A percentile compares a stretch with the other conserved stretches of the same genome.
These are phyloP conservation scores for Diarsia mendica DNA, from an alignment of 2,888 invertebrate genomes.

Conservation along the genomic window DNA sequence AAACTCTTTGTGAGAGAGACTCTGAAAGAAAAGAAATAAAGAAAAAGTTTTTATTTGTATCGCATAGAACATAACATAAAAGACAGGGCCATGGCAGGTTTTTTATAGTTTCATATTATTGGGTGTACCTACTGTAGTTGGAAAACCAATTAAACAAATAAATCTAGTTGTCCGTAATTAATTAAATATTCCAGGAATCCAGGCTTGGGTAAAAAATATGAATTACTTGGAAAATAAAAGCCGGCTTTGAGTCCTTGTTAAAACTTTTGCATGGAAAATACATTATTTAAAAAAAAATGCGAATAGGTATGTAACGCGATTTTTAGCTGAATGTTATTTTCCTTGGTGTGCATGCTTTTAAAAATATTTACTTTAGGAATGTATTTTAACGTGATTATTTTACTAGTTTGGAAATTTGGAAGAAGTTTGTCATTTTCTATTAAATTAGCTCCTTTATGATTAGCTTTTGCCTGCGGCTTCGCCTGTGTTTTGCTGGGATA, in stretches of 20 bases:
- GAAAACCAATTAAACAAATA: background rate
- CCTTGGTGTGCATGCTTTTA: background rate
- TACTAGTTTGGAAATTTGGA: background rate
- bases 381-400: background rate
- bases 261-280: background rate
- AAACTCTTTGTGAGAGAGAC: background rate
- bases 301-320: too few relatives aligned
- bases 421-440: background rate
- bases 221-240: background rate
- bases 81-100: too few relatives aligned
- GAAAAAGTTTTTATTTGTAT: too few relatives aligned
- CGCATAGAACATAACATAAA: too few relatives aligned
- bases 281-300: background rate
- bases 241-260: background rate
- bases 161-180: background rate
- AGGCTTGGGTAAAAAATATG: background rate
- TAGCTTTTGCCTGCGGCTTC: background rate
- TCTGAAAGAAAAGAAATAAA: too few relatives aligned
- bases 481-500: too few relatives aligned
- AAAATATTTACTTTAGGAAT: conserved; percentile 1
- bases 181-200: background rate
- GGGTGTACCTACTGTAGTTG: too few relatives aligned
- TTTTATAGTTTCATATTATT: too few relatives aligned
- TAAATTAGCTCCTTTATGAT: background rate
- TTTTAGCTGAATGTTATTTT: background rate